Evolutionary conservation across 2,797 vertebrate species (phyloP).

Genomic region (Rostrhamus sociabilis): DNA sequence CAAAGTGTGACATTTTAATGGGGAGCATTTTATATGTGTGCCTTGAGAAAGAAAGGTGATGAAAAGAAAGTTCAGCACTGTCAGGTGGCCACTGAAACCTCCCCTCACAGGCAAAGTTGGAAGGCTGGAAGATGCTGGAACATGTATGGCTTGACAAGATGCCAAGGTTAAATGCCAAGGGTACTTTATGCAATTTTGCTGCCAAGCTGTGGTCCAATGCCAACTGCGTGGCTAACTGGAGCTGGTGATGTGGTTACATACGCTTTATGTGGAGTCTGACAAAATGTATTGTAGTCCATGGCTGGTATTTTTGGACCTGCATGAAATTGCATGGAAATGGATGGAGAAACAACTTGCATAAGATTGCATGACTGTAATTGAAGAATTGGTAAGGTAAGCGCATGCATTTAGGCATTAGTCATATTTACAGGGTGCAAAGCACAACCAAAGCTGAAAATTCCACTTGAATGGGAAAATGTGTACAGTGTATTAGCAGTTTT

Average conservation of each 20-base stretch:
- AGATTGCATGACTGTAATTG: slow-evolving; percentile 3
- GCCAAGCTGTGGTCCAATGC: slow-evolving; percentile 28
- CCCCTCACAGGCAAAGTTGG: background rate
- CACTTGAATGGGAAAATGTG: background rate
- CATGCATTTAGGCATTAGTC: background rate
- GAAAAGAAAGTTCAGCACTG: slow-evolving; percentile 67
- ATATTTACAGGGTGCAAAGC: background rate
- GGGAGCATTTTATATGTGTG: slow-evolving; percentile 51
- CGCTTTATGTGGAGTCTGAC: background rate
- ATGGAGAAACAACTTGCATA: background rate
- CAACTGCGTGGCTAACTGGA: background rate
- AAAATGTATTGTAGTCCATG: background rate
- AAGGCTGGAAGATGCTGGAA: background rate
- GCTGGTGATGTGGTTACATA: background rate
- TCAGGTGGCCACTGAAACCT: slow-evolving; percentile 43
- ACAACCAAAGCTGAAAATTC: background rate
- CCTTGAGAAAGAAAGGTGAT: slow-evolving; percentile 52
- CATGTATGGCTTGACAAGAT: background rate
- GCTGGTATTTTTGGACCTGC: slow-evolving; percentile 1
- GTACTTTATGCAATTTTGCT: slow-evolving; percentile 30
- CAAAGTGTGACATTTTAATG: slow-evolving; percentile 70
- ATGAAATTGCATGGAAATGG: slow-evolving; percentile 26
- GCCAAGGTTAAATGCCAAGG: slow-evolving; percentile 55
- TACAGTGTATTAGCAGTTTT: background rate
- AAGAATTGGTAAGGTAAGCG: background rate